Evolutionary conservation across 2,797 vertebrate genomes (phyloP).

Genomic region (Zalophus californianus): DNA sequence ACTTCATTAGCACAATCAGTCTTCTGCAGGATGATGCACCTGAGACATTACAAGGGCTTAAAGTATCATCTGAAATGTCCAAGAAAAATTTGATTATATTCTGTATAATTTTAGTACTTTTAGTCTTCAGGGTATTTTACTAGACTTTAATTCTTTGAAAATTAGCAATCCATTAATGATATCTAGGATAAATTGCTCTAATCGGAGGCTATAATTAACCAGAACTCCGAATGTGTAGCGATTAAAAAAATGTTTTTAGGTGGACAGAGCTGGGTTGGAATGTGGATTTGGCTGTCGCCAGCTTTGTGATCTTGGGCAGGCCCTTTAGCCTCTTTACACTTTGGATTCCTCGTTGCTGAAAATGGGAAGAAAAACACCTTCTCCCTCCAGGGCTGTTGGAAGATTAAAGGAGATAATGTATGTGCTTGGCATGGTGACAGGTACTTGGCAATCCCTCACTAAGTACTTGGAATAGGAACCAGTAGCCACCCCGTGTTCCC

Average conservation of each 20-base stretch:
- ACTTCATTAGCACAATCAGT: slow-evolving; percentile 74
- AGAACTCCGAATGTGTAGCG: neutral
- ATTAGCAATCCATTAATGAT: slow-evolving; percentile 62
- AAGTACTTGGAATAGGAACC: neutral
- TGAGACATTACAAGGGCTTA: slow-evolving; percentile 54
- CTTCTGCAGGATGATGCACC: slow-evolving; percentile 59
- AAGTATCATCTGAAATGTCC: slow-evolving; percentile 48
- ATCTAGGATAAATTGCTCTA: slow-evolving; percentile 47
- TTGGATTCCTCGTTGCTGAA: neutral
- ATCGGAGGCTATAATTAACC: slow-evolving; percentile 55
- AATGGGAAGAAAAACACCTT: neutral
- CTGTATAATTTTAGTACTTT: slow-evolving; percentile 63
- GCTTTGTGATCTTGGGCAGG: neutral
- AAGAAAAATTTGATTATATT: slow-evolving; percentile 64
- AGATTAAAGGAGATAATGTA: neutral
- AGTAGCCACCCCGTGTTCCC: neutral
- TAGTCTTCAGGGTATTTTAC: slow-evolving; percentile 40
- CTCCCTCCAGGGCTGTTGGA: neutral
- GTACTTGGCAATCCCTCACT: neutral
- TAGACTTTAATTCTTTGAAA: slow-evolving; percentile 71
- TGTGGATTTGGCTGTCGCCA: neutral
- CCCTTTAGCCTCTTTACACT: neutral
- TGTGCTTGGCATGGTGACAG: neutral
- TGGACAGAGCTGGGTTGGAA: neutral
- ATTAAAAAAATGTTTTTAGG: slow-evolving; percentile 34